Percentiles rank a stretch among this genome's conserved stretches.
These are phyloP conservation scores for Stenopsyche tienmushanensis DNA, from an alignment of 1,140 invertebrate species.

Conservation along the genomic window DNA sequence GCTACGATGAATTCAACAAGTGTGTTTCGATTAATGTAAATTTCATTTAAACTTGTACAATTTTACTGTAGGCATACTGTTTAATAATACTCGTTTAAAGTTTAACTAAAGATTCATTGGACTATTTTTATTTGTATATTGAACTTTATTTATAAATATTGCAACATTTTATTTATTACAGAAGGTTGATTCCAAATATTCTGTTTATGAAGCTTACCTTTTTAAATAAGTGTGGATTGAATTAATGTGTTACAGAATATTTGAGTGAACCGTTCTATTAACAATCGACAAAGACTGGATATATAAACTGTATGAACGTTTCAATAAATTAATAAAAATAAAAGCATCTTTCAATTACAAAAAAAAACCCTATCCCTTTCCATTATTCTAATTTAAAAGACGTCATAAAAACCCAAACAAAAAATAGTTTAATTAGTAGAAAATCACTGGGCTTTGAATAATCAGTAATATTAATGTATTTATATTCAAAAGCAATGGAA, in stretches of 20 bases:
- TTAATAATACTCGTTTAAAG: constrained; percentile 19
- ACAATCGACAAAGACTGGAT: constrained; percentile 41
- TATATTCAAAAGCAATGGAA: too few relatives aligned
- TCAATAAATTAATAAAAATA: constrained; percentile 39
- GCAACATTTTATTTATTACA: constrained; percentile 40
- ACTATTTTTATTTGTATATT: constrained; percentile 39
- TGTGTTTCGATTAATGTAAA: background rate
- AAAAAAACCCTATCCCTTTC: constrained; percentile 4
- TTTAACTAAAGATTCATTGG: constrained; percentile 14
- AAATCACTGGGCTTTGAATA: too few relatives aligned
- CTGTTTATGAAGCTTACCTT: constrained; percentile 26
- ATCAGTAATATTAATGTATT: too few relatives aligned
- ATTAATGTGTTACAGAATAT: constrained; percentile 28
- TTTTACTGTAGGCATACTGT: constrained; percentile 28
- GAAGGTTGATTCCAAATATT: constrained; percentile 29
- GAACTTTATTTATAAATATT: constrained; percentile 38
- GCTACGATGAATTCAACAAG: background rate
- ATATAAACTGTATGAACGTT: constrained; percentile 39
- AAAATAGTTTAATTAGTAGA: too few relatives aligned
- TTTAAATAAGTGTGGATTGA: background rate
- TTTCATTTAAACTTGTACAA: constrained; percentile 30
- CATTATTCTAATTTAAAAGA: constrained; percentile 18
- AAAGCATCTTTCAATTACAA: constrained; percentile 17
- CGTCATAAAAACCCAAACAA: background rate
- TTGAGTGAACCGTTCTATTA: constrained; percentile 33